Evolutionary conservation across 2,888 invertebrate genomes (phyloP).

Genomic region (Dynastes hyllus): DNA sequence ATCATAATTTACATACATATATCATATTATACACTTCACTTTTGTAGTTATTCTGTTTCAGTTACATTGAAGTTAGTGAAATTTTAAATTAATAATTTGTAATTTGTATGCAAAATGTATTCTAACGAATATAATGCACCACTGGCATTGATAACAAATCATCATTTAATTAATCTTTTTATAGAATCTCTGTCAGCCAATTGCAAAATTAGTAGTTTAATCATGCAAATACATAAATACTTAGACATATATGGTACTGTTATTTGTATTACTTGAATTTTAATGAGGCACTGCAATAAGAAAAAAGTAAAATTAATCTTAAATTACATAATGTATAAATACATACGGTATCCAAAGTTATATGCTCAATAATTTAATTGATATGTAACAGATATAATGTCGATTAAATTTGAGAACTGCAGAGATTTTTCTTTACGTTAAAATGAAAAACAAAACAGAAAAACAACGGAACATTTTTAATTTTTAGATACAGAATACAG

Average conservation of each 20-base stretch:
- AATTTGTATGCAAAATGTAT: neutral
- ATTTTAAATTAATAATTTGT: neutral
- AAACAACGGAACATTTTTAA: too few relatives aligned
- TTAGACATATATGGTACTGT: conserved; percentile 31
- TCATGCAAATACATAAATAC: conserved; percentile 16
- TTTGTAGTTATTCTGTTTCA: neutral
- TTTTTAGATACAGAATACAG: too few relatives aligned
- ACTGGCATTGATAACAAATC: neutral
- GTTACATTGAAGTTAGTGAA: neutral
- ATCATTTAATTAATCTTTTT: conserved; percentile 5
- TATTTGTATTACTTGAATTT: conserved; percentile 24
- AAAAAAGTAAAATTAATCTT: neutral
- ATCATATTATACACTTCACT: too few relatives aligned
- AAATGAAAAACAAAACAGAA: too few relatives aligned
- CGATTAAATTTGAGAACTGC: too few relatives aligned
- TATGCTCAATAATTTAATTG: too few relatives aligned
- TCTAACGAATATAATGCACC: neutral
- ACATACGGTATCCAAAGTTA: too few relatives aligned
- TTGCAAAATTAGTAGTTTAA: neutral
- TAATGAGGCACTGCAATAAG: conserved; percentile 18
- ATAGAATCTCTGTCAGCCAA: neutral
- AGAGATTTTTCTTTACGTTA: too few relatives aligned
- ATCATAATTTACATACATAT: too few relatives aligned
- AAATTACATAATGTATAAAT: too few relatives aligned
- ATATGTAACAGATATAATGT: too few relatives aligned